Evolutionary conservation across 2,888 invertebrate species (phyloP), one percentile per base, ranked within the genome.

Genomic region (Listrodromus nycthemerus): DNA sequence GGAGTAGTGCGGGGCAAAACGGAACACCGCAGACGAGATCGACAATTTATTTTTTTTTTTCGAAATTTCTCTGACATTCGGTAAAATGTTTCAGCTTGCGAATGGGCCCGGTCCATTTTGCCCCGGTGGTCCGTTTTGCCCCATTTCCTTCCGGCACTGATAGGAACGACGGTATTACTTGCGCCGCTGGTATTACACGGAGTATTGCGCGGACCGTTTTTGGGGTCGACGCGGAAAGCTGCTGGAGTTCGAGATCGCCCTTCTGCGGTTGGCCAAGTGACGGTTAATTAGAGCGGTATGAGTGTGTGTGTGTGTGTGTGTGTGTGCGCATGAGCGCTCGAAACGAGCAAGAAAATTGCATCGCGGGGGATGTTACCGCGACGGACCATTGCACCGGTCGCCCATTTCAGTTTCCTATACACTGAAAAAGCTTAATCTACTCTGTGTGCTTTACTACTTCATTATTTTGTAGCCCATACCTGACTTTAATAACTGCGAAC

Each of bases 191-290:
- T 24, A 58, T 24, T 63, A 61, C 45, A 52, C 75, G 74, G 6
- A 70, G 45, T 71, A 78, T 78, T 65, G 48, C 55, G 33, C 65
- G n/a, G 58, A 71, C 41, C 55, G 71, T 80, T 80, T 80, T 80
- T 80, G 61, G 61, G 69, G 61, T 77, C 77, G 67, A 77, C 69
- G 77, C 61, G 67, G 13, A 41, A 69, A 77, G 67, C 77, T 70
- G 50, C 63, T 70, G 4, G 61, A 10, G 63, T 78, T 78, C 63
- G 61, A 61, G 69, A 69, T 61, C 37, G n/a, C 19, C 48, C 78
- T 16, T 21, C 52, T 79, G 79, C 71, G 79, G 79, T 79, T 45
- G 55, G n/a, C 71, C 71, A 66, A 79, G 79, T 65, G 79, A 79
- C 65, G 79, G 71, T 79, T 79, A 79, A 71, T 79, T 79, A 79